Conservation (phyloP, 2,888 invertebrate species). For the Torymus aiolomorphi region DNA sequence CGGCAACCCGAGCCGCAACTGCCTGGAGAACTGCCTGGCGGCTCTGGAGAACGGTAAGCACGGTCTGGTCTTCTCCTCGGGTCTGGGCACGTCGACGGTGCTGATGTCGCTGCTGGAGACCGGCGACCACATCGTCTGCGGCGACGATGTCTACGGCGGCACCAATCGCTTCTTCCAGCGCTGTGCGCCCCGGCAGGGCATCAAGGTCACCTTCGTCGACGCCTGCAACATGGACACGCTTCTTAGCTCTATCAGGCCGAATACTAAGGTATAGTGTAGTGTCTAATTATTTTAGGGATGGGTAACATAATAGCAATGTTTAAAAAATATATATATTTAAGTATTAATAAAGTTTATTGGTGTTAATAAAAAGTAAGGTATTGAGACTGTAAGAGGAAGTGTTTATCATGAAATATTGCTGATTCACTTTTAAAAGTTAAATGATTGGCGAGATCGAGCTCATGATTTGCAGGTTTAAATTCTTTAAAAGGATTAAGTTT, state of each 20-base stretch:
- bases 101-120: slow-evolving; percentile 84
- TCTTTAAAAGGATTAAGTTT: too few species aligned
- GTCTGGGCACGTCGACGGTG: slow-evolving; percentile 90
- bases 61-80: slow-evolving; percentile 90
- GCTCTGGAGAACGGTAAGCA: slow-evolving; percentile 92
- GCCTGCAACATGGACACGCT: slow-evolving; percentile 82
- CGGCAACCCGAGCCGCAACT: slow-evolving; percentile 94
- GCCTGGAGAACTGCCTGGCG: slow-evolving; percentile 92
- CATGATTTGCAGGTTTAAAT: too few species aligned
- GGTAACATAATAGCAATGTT: too few species aligned
- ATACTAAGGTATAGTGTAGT: slow-evolving; percentile 84
- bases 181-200: slow-evolving; percentile 81
- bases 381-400: too few species aligned
- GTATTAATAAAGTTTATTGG: too few species aligned
- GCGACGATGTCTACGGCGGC: slow-evolving; percentile 97
- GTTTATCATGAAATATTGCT: too few species aligned
- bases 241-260: slow-evolving; percentile 83
- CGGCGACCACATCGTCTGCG: slow-evolving; percentile 94
- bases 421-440: too few species aligned
- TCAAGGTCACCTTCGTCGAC: slow-evolving; percentile 88
- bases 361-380: too few species aligned
- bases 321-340: too few species aligned
- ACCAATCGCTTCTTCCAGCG: slow-evolving; percentile 85
- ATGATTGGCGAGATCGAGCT: too few species aligned
- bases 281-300: too few species aligned